Percentiles rank a stretch among this genome's conserved stretches.
phyloP scores from a whole-genome alignment of 2,888 invertebrate genomes.

The Acholoe squamosa region DNA sequence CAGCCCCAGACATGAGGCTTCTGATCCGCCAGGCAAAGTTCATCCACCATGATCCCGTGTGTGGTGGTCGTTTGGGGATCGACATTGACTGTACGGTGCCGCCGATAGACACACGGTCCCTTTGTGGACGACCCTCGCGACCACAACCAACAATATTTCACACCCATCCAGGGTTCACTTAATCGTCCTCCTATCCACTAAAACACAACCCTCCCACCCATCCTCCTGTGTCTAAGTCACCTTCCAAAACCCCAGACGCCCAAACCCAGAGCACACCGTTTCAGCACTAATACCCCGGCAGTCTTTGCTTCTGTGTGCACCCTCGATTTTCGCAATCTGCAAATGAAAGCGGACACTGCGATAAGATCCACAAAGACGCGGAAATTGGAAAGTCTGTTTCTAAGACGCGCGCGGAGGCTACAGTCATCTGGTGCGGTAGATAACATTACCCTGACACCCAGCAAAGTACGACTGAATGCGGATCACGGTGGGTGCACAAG shows the following conservation, averaged over 20 bases:
- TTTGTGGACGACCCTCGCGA: conserved; percentile 22
- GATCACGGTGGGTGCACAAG: neutral
- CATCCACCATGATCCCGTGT: conserved; percentile 9
- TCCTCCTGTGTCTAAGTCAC: neutral
- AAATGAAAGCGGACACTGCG: conserved; percentile 21
- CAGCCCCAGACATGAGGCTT: neutral
- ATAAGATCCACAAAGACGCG: conserved; percentile 56
- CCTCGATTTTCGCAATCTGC: conserved; percentile 38
- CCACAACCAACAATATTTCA: conserved; percentile 10
- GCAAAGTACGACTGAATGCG: neutral
- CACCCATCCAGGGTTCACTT: neutral
- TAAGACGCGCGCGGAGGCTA: conserved; percentile 29
- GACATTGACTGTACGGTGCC: neutral
- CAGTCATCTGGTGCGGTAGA: conserved; percentile 50
- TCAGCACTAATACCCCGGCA: neutral
- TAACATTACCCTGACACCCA: conserved; percentile 48
- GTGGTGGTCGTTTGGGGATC: neutral
- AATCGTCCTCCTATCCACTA: neutral
- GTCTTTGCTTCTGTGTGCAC: neutral
- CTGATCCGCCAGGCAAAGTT: neutral
- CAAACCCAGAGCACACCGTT: neutral
- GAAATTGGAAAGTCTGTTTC: conserved; percentile 50
- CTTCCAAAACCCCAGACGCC: neutral
- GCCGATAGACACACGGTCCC: conserved; percentile 35
- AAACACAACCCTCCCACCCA: neutral